phyloP scores from a whole-genome alignment of 2,888 invertebrate genomes.

The Calliopum simillimum region DNA sequence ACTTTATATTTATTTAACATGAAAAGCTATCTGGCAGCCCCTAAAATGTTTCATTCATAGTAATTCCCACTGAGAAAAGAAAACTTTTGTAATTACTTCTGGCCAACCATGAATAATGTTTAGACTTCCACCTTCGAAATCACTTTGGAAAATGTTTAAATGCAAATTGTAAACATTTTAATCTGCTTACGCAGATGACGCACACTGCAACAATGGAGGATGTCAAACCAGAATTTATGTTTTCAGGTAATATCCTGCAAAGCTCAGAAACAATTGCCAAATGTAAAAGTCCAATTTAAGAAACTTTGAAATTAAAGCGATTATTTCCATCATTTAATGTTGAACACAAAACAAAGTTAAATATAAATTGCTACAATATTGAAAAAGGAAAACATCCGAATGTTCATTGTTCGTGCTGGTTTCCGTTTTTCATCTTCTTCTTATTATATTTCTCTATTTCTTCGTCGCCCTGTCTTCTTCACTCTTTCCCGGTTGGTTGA shows the following conservation, averaged over 20 bases:
- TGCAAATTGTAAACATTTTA: conserved; percentile 21
- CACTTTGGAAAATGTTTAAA: conserved; percentile 11
- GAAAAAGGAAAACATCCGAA: conserved; percentile 24
- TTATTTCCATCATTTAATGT: conserved; percentile 35
- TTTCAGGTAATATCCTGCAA: conserved; percentile 15
- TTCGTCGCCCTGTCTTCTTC: not conserved
- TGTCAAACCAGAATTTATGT: conserved; percentile 24
- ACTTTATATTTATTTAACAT: too few species aligned
- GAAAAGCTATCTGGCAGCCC: too few species aligned
- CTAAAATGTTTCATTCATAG: not conserved
- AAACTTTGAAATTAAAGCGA: conserved; percentile 38
- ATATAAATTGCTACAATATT: conserved; percentile 32
- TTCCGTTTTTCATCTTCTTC: conserved; percentile 21
- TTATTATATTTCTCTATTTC: not conserved
- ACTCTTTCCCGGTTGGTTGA: not conserved
- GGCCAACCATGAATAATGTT: conserved; percentile 5
- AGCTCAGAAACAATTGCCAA: conserved; percentile 8
- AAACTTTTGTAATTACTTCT: conserved; percentile 14
- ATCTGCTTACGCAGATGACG: conserved; percentile 29
- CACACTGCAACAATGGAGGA: not conserved
- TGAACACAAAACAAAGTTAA: conserved; percentile 28
- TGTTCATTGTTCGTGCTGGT: conserved; percentile 22
- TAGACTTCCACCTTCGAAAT: not conserved
- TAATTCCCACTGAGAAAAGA: not conserved
- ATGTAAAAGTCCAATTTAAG: conserved; percentile 11